phyloP scores from a whole-genome alignment of 2,888 invertebrate species.

The Microdon myrmicae region DNA sequence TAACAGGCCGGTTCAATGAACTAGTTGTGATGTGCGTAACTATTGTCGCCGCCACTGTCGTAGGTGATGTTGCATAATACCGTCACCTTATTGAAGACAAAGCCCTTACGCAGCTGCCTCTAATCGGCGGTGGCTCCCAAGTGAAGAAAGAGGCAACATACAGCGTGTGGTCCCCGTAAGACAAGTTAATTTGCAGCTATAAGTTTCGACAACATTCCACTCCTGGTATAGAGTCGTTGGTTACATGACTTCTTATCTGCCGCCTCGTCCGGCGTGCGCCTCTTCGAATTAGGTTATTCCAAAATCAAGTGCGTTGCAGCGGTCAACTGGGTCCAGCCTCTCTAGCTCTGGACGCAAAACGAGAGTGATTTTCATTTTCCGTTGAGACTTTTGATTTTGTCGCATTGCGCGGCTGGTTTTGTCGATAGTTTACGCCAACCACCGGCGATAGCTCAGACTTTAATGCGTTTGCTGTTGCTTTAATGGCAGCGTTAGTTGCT shows the following conservation, averaged over 20 bases:
- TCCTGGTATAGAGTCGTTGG: constrained; percentile 28
- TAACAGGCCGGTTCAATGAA: constrained; percentile 46
- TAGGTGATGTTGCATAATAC: constrained; percentile 37
- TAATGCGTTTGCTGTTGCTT: constrained; percentile 11
- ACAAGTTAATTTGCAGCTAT: constrained; percentile 42
- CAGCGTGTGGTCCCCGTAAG: constrained; percentile 14
- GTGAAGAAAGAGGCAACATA: neutral
- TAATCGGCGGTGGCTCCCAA: neutral
- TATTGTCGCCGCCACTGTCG: constrained; percentile 7
- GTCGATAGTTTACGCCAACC: constrained; percentile 25
- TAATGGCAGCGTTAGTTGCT: too few species aligned
- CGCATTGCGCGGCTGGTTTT: constrained; percentile 15
- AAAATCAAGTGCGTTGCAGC: constrained; percentile 32
- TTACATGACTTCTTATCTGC: constrained; percentile 11
- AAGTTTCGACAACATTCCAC: constrained; percentile 38
- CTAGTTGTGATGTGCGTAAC: constrained; percentile 22
- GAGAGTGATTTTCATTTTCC: constrained; percentile 46
- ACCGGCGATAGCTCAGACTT: constrained; percentile 28
- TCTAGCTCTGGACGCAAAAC: constrained; percentile 32
- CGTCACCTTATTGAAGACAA: constrained; percentile 34
- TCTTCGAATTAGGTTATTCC: constrained; percentile 43
- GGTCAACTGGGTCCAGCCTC: constrained; percentile 36
- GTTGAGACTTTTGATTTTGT: constrained; percentile 37
- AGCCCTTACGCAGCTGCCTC: constrained; percentile 3
- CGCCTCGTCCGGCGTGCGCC: neutral